phyloP scores from a whole-genome alignment of 2,888 invertebrate species.

The Habrosyne pyritoides region DNA sequence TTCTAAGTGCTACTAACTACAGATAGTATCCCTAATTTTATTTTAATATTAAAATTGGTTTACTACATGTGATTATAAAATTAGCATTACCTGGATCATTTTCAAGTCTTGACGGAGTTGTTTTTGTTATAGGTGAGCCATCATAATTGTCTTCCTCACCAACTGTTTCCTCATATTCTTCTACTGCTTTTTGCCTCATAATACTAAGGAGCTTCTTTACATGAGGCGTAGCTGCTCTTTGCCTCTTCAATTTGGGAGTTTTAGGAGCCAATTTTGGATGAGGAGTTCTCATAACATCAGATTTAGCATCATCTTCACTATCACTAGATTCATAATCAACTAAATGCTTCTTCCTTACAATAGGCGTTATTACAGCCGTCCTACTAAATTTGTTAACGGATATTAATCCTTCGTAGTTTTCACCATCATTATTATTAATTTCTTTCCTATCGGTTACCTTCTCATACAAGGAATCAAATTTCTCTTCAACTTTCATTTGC shows the following conservation, averaged over 20 bases:
- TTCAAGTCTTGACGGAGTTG: slow-evolving; percentile 55
- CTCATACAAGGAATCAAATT: slow-evolving; percentile 67
- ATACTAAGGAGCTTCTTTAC: slow-evolving; percentile 60
- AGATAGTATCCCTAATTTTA: too few species aligned
- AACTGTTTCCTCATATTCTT: slow-evolving; percentile 53
- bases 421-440: slow-evolving; percentile 35
- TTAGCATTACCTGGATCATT: slow-evolving; percentile 44
- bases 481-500: slow-evolving; percentile 52
- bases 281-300: slow-evolving; percentile 43
- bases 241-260: slow-evolving; percentile 57
- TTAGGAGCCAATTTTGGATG: slow-evolving; percentile 54
- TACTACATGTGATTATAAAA: neutral
- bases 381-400: slow-evolving; percentile 59
- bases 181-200: slow-evolving; percentile 57
- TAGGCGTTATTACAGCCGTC: slow-evolving; percentile 73
- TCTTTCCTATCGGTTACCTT: slow-evolving; percentile 38
- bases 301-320: slow-evolving; percentile 46
- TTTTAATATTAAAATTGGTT: neutral
- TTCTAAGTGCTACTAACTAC: too few species aligned
- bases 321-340: slow-evolving; percentile 75
- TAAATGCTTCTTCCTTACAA: slow-evolving; percentile 59
- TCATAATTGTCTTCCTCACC: slow-evolving; percentile 41
- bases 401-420: slow-evolving; percentile 61
- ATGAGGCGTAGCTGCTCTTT: slow-evolving; percentile 67
- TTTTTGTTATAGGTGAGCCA: slow-evolving; percentile 42